Percentiles rank a stretch among this genome's conserved stretches.
Evolutionary conservation across 2,113 vertebrate species (phyloP).

Genomic region (Callithrix jacchus): DNA sequence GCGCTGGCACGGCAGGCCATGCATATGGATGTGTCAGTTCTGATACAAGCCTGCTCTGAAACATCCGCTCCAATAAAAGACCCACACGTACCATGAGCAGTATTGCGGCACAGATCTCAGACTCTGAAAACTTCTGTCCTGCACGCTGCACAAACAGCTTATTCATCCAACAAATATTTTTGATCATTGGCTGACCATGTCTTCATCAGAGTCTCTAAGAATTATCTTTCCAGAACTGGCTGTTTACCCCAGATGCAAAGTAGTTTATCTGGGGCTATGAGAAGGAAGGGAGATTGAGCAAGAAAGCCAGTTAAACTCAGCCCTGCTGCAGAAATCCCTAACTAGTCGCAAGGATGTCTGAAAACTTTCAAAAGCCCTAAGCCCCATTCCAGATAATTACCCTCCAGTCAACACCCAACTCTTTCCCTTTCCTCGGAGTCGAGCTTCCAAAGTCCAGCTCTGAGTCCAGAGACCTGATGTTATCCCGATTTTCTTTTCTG

Average conservation of each 20-base stretch:
- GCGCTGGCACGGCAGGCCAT: background rate
- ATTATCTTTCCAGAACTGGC: background rate
- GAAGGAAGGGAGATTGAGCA: background rate
- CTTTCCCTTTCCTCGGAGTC: background rate
- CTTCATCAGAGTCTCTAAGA: background rate
- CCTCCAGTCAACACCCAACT: background rate
- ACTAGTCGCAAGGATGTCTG: background rate
- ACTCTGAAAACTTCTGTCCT: background rate
- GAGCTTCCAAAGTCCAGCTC: background rate
- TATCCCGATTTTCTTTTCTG: background rate
- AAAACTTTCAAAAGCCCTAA: background rate
- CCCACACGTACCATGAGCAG: accelerated
- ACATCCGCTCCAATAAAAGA: background rate
- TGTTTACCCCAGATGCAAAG: background rate
- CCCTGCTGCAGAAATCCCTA: background rate
- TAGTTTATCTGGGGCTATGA: background rate
- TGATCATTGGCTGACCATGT: background rate
- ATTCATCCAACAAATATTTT: background rate
- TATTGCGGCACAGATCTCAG: background rate
- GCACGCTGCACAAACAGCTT: background rate
- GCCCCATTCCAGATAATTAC: background rate
- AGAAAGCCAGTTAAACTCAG: background rate
- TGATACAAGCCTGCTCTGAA: background rate
- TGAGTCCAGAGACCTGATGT: background rate
- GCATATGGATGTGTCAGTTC: background rate